Base-by-base conservation (phyloP, 92 coral and sea anemone genomes). In the Actinernus sp. region DNA sequence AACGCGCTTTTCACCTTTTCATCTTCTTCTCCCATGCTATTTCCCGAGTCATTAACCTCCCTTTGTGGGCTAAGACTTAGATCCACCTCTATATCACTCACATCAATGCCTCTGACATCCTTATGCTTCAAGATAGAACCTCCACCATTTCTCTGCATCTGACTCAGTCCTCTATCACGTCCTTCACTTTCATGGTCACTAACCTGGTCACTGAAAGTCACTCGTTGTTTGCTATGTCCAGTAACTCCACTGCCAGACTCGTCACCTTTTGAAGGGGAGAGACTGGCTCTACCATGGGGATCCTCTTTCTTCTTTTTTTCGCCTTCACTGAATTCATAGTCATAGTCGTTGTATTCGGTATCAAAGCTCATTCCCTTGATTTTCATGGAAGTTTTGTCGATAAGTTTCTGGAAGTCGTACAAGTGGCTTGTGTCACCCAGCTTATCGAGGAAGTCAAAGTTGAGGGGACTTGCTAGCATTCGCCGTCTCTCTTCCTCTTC, bases 371-470 rank as follows among this genome's bases (percentile, higher is more conserved):
- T 3, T 12, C 64, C 75, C 7, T 87, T 85, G 61, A 90, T 74
- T 48, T 90, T 67, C 32, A 57, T 74, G 29, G 96, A 85, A 1
- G 96, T 90, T 69, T 74, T 74, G 60, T 56, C 72, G 68, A 90
- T 52, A 26, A 90, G 79, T 33, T 70, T 70, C 37, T 90, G 96
- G 59, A 90, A 68, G 27, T 90, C 96, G 22, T 61, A 73, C n/a
- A 90, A 71, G 20, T 90, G 82, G 40, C 88, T 85, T 4, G 88
- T 85, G 8, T 63, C 47, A 21, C 87, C 96, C 13, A 79, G 58
- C 33, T 77, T 90, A 74, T 89, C 82, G 28, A 60, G 63, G 49
- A 85, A 84, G 64, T 89, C 96, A 61, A 89, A 90, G 48, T 66
- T 64, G 25, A 90, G 48, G 10, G 96, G 96, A 39, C 92, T 90